A percentile compares a stretch with the other conserved stretches of the same genome.
Evolutionary conservation across 2,888 invertebrate genomes (phyloP).

Genomic region (Geophilus truncorum): DNA sequence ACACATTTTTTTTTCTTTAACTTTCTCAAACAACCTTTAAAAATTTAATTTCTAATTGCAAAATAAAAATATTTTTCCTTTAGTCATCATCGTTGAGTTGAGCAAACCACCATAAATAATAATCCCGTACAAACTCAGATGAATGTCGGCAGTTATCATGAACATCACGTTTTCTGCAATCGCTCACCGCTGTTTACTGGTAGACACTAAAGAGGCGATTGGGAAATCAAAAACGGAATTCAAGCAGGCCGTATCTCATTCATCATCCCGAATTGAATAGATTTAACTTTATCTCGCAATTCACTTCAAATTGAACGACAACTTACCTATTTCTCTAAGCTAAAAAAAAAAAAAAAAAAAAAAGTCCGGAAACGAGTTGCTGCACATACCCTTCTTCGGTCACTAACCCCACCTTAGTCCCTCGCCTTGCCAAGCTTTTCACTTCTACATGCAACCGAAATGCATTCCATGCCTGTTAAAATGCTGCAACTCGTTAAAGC

Average conservation of each 20-base stretch:
- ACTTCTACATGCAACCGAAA: not conserved
- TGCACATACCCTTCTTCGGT: not conserved
- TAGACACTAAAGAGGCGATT: not conserved
- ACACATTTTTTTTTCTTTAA: not conserved
- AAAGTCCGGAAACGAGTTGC: not conserved
- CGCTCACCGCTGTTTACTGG: not conserved
- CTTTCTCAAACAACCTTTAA: too few species aligned
- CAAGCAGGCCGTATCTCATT: not conserved
- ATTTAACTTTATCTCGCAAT: not conserved
- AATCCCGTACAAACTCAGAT: not conserved
- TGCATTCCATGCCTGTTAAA: slow-evolving; percentile 3
- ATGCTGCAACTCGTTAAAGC: slow-evolving; percentile 21
- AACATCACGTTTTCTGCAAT: not conserved
- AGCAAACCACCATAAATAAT: not conserved
- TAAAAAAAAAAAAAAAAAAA: not conserved
- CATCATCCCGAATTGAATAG: not conserved
- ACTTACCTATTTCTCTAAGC: not conserved
- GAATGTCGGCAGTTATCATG: not conserved
- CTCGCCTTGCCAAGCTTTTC: not conserved
- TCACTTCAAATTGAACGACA: not conserved
- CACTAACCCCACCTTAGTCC: not conserved
- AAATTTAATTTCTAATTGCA: too few species aligned
- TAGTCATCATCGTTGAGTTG: too few species aligned
- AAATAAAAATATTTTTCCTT: too few species aligned
- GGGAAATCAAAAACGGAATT: not conserved